Percentiles rank a stretch among this genome's conserved stretches.
phyloP scores from a whole-genome alignment of 2,797 vertebrate genomes.

The Philypnodon macrostomus region DNA sequence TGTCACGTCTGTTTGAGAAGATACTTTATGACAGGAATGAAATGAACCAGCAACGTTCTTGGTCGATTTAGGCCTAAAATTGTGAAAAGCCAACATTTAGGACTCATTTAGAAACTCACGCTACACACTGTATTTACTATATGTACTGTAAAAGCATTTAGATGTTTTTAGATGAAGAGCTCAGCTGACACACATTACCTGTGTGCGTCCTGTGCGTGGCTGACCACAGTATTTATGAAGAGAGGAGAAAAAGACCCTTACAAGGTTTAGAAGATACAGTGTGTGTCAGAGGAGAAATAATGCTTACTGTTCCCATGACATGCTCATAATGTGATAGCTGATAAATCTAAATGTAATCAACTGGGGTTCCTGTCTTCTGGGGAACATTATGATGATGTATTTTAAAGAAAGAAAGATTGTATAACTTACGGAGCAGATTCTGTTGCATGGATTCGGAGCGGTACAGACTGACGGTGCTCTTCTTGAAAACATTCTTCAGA shows the following conservation, averaged over 20 bases:
- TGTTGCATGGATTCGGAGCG: constrained; percentile 94
- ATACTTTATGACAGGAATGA: too few species aligned
- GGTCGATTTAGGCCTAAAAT: too few species aligned
- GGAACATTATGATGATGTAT: not conserved
- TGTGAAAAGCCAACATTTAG: too few species aligned
- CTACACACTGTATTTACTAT: too few species aligned
- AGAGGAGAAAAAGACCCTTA: constrained; percentile 19
- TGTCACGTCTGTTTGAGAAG: too few species aligned
- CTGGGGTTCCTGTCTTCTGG: constrained; percentile 4
- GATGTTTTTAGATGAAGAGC: too few species aligned
- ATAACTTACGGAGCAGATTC: constrained; percentile 93
- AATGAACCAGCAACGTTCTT: too few species aligned
- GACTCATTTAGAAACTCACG: too few species aligned
- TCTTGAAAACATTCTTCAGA: constrained; percentile 99
- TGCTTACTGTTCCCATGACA: constrained; percentile 9
- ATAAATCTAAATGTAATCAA: constrained; percentile 16
- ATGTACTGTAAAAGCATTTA: too few species aligned
- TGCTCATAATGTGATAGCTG: constrained; percentile 8
- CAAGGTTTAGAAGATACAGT: constrained; percentile 10
- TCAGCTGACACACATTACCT: constrained; percentile 15
- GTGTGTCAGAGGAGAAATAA: constrained; percentile 21
- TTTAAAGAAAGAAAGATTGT: not conserved
- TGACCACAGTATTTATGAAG: constrained; percentile 33
- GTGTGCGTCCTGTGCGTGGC: constrained; percentile 33
- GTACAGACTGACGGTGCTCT: constrained; percentile 93